phyloP scores from a whole-genome alignment of 53 echinoderm and acorn worm genomes.

The Zoroaster sp. region DNA sequence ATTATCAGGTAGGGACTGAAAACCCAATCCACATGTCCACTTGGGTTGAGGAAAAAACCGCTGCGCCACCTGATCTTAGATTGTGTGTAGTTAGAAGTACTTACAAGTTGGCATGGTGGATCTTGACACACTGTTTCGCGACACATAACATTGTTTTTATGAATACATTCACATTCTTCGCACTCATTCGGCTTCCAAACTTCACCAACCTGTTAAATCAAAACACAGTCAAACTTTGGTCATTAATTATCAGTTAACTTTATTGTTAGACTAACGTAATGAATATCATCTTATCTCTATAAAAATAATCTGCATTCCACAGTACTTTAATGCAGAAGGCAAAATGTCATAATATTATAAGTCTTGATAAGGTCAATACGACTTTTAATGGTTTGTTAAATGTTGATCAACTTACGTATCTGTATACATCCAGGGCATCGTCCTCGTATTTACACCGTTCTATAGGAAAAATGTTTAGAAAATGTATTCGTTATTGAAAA shows the following conservation, averaged over 20 bases:
- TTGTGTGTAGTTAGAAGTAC: no score
- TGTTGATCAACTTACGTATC: slow-evolving; percentile 8
- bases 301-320: no score
- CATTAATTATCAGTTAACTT: no score
- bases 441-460: slow-evolving; percentile 45
- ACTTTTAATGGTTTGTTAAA: neutral
- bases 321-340: no score
- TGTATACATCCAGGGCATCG: slow-evolving; percentile 19
- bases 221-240: no score
- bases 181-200: slow-evolving; percentile 42
- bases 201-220: slow-evolving; percentile 8
- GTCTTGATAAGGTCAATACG: no score
- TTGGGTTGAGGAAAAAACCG: neutral
- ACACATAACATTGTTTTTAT: slow-evolving; percentile 29
- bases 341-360: no score
- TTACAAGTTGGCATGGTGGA: slow-evolving; percentile 47
- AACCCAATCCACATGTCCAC: no score
- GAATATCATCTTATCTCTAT: no score
- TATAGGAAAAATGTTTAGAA: neutral
- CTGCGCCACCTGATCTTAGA: no score
- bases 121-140: slow-evolving; percentile 29
- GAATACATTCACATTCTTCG: slow-evolving; percentile 46
- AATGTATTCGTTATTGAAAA: neutral
- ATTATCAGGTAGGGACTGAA: no score
- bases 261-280: no score